Base-by-base conservation (phyloP, 2,888 invertebrate genomes). In the Polyommatus iphigenia region DNA sequence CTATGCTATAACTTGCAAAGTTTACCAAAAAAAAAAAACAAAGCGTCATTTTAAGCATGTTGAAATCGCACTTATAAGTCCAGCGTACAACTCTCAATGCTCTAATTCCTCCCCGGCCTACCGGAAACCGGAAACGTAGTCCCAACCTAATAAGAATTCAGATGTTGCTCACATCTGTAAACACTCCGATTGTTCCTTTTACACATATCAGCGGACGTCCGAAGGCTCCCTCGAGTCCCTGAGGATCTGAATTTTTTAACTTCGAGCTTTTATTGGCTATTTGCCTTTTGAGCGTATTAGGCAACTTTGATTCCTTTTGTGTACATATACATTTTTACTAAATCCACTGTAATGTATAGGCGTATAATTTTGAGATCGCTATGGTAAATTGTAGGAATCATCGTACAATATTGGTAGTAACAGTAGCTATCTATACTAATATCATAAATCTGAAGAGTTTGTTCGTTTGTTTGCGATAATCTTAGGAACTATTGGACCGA, bases 241-340 rank as follows among this genome's bases (percentile, higher is more conserved):
- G 29, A 32, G 67, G 67, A 67, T 6, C 67, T 67, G 67, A 67
- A 67, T 67, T 67, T 32, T 67, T 67, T 15, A 67, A 67, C 67
- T 67, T 7, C 29, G 29, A 32, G 67, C 67, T 32, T 67, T 67
- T 67, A 67, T 67, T 67, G 67, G 67, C 67, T 32, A 67, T 67
- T 67, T 32, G 18, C 67, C 24, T 67, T 15, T 67, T 67, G 29
- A 24, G 24, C 15, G 15, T 67, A 29, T 67, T 29, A 29, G 67
- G 29, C 15, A 29, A 5, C 29, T 67, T 67, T 67, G 67, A 67
- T 67, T 67, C 18, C 29, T 20, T 67, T 67, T 32, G 13, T 54
- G 54, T 54, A n/a, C n/a, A n/a, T n/a, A 18, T 54, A 18, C 4
- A 5, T 54, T 18, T 54, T 54, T 18, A 18, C 18, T 15, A 18